A percentile compares a stretch with the other conserved stretches of the same genome.
Evolutionary conservation across 2,113 vertebrate genomes (phyloP).

Genomic region (Ciconia boyciana): DNA sequence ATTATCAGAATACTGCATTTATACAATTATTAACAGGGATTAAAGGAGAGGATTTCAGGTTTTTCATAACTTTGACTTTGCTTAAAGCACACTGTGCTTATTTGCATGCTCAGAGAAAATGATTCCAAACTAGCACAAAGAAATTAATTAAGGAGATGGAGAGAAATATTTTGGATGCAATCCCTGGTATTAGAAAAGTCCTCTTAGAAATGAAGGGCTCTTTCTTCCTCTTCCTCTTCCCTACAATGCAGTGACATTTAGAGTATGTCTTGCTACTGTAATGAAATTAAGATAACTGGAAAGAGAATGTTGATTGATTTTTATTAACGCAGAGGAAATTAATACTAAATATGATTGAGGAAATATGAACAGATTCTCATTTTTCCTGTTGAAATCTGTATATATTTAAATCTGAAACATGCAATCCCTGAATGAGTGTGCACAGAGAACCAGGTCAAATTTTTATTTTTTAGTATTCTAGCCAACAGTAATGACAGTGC

Average conservation of each 20-base stretch:
- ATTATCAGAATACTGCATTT: constrained; percentile 32
- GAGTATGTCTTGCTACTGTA: not conserved
- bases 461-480: not conserved
- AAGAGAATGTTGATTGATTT: not conserved
- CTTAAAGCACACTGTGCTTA: constrained; percentile 3
- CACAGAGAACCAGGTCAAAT: not conserved
- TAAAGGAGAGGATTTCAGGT: constrained; percentile 17
- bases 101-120: constrained; percentile 17
- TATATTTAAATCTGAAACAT: not conserved
- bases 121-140: constrained; percentile 16
- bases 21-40: constrained; percentile 25
- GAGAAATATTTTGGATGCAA: not conserved
- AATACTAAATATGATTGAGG: not conserved
- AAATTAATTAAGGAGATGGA: constrained; percentile 20
- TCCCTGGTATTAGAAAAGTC: not conserved
- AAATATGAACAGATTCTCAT: not conserved
- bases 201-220: not conserved
- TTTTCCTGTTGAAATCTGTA: not conserved
- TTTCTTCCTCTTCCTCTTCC: not conserved
- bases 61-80: constrained; percentile 40
- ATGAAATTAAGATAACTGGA: not conserved
- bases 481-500: not conserved
- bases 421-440: not conserved
- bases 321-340: not conserved
- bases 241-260: not conserved